Base-by-base conservation (phyloP, 1,140 invertebrate species). In the Heliconius himera region DNA sequence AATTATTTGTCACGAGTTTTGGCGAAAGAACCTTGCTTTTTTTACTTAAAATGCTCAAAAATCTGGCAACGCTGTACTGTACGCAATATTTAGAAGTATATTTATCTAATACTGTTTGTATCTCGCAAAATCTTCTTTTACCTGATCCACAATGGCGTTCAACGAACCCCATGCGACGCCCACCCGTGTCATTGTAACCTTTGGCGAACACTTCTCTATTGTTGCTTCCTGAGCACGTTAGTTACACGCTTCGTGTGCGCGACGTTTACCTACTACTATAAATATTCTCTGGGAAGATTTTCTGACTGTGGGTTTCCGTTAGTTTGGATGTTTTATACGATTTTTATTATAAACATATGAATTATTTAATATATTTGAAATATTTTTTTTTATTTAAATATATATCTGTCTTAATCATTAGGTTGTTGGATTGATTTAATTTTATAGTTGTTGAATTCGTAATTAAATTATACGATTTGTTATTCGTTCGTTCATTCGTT, bases 151-250 rank as follows among this genome's bases (percentile, higher is more conserved):
- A 90, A 90, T 90, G 80, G 85, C 87, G 93, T 90, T 88, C 91
- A 91, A 85, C 91, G 89, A 93, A 90, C 93, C 83, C 89, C 66
- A 54, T 82, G 83, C 83, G 84, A 85, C 91, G 88, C 91, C 90
- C 89, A 92, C 91, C 88, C 88, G 84, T 88, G 88, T 90, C 89
- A 92, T 91, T 91, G 87, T 92, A 88, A 86, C 87, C 82, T 81
- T 85, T 79, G 82, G 81, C 82, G 83, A 82, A 82, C 86, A 84
- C 82, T 84, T 84, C 82, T 76, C 87, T 83, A 91, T 90, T 89
- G 86, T 89, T 85, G 82, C 79, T 89, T 88, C 81, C 85, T 85
- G 81, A 83, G 81, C 81, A 78, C 78, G 80, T 80, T 80, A 80
- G 70, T 74, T 76, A 74, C 81, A 74, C 75, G 71, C 70, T 76